Percentiles rank a stretch among this genome's conserved stretches.
Evolutionary conservation across 2,888 invertebrate species (phyloP).

Genomic region (Protodeltote pygarga): DNA sequence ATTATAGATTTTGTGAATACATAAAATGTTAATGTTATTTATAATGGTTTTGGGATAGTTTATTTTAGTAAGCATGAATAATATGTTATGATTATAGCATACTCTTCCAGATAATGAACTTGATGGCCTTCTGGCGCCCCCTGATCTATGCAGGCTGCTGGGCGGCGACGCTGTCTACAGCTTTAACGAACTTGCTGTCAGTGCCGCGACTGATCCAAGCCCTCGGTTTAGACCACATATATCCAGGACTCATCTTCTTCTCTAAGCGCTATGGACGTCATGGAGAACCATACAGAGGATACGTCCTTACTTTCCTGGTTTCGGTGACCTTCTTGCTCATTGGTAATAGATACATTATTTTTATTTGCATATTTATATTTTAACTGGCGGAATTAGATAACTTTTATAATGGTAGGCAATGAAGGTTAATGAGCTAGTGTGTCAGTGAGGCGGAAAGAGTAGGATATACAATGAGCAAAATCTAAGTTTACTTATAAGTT

Average conservation of each 20-base stretch:
- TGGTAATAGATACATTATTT: constrained; percentile 87
- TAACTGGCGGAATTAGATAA: neutral
- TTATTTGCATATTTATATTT: neutral
- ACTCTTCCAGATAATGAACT: constrained; percentile 90
- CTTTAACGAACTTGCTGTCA: constrained; percentile 96
- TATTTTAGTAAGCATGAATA: too few species aligned
- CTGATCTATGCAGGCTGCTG: constrained; percentile 98
- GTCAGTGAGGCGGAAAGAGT: too few species aligned
- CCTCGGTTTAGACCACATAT: constrained; percentile 96
- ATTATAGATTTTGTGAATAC: too few species aligned
- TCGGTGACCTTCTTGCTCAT: constrained; percentile 94
- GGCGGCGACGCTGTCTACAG: constrained; percentile 98
- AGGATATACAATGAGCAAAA: too few species aligned
- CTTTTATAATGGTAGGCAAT: neutral
- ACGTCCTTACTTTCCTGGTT: constrained; percentile 95
- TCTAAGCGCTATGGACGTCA: constrained; percentile 94
- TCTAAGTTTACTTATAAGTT: too few species aligned
- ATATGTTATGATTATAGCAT: too few species aligned
- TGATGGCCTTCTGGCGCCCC: constrained; percentile 95
- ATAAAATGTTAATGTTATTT: too few species aligned
- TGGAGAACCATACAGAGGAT: constrained; percentile 95
- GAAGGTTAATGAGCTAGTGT: too few species aligned
- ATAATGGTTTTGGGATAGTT: too few species aligned
- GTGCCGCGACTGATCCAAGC: constrained; percentile 96
- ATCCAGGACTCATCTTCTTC: constrained; percentile 96